Conservation (phyloP, 2,797 vertebrate genomes). For the Rhinichthys osculus region DNA sequence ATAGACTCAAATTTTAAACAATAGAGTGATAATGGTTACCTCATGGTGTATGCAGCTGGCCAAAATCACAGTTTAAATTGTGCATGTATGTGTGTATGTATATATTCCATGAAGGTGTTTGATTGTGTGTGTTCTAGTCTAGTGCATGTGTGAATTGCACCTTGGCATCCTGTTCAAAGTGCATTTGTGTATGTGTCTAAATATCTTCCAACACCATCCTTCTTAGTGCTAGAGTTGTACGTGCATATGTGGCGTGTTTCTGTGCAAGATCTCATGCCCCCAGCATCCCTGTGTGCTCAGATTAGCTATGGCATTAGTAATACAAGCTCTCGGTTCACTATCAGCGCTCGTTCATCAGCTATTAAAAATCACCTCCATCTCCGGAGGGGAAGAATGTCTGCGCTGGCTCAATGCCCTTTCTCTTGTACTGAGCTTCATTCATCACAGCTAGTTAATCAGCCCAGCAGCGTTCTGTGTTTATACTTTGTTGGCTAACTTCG, state of each 20-base stretch:
- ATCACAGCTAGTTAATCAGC: slow-evolving; percentile 38
- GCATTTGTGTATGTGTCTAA: slow-evolving; percentile 1
- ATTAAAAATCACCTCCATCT: slow-evolving; percentile 45
- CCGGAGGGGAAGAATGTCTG: slow-evolving; percentile 24
- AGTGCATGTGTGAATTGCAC: neutral
- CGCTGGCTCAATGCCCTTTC: slow-evolving; percentile 20
- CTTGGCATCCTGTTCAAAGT: neutral
- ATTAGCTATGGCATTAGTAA: slow-evolving; percentile 37
- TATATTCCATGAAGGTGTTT: neutral
- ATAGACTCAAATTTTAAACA: slow-evolving; percentile 13
- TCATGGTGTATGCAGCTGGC: slow-evolving; percentile 19
- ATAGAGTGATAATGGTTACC: slow-evolving; percentile 38
- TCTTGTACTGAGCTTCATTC: slow-evolving; percentile 15
- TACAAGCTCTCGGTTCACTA: slow-evolving; percentile 37
- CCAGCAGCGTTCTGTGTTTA: slow-evolving; percentile 15
- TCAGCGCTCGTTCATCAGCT: slow-evolving; percentile 30
- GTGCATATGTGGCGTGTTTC: neutral
- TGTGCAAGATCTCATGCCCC: slow-evolving; percentile 14
- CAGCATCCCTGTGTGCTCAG: slow-evolving; percentile 16
- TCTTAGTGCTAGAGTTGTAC: neutral
- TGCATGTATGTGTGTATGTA: slow-evolving; percentile 7
- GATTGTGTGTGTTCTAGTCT: slow-evolving; percentile 15
- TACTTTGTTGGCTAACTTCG: neutral
- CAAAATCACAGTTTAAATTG: slow-evolving; percentile 20
- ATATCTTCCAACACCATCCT: neutral